A percentile compares a stretch with the other conserved stretches of the same genome.
Evolutionary conservation across 2,888 invertebrate genomes (phyloP).

Genomic region (Tetramorium bicarinatum): DNA sequence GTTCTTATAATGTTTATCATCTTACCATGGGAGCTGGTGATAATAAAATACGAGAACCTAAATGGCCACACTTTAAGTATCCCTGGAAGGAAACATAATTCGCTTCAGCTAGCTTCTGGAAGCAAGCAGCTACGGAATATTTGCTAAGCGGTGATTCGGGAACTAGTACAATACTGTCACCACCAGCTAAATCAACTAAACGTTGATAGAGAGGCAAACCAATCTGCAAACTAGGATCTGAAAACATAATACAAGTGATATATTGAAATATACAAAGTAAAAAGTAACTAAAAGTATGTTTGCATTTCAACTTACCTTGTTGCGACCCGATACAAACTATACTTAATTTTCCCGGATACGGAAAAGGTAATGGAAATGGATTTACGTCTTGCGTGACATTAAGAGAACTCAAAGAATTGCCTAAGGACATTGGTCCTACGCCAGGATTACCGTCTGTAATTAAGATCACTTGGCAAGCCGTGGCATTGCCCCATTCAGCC

Average conservation of each 20-base stretch:
- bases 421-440: slow-evolving; percentile 89
- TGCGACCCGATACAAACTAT: slow-evolving; percentile 91
- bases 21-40: slow-evolving; percentile 91
- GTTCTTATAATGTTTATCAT: slow-evolving; percentile 64
- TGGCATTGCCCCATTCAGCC: slow-evolving; percentile 96
- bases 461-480: slow-evolving; percentile 93
- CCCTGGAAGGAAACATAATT: slow-evolving; percentile 92
- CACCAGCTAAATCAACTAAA: slow-evolving; percentile 92
- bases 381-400: slow-evolving; percentile 86
- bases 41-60: slow-evolving; percentile 91
- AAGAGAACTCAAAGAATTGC: slow-evolving; percentile 87
- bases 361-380: slow-evolving; percentile 91
- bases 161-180: slow-evolving; percentile 89
- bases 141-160: slow-evolving; percentile 88
- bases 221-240: slow-evolving; percentile 84
- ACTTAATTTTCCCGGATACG: slow-evolving; percentile 93
- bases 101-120: slow-evolving; percentile 90
- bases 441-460: slow-evolving; percentile 93
- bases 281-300: slow-evolving; percentile 76
- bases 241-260: slow-evolving; percentile 29
- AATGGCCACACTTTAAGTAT: slow-evolving; percentile 91
- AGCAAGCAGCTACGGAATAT: slow-evolving; percentile 84
- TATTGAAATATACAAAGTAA: neutral
- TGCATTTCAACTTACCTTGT: slow-evolving; percentile 87
- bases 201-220: slow-evolving; percentile 93